Percentiles rank a stretch among this genome's conserved stretches.
These are phyloP conservation scores for Sardinella longiceps DNA, from an alignment of 2,797 vertebrate species.

Conservation along the genomic window DNA sequence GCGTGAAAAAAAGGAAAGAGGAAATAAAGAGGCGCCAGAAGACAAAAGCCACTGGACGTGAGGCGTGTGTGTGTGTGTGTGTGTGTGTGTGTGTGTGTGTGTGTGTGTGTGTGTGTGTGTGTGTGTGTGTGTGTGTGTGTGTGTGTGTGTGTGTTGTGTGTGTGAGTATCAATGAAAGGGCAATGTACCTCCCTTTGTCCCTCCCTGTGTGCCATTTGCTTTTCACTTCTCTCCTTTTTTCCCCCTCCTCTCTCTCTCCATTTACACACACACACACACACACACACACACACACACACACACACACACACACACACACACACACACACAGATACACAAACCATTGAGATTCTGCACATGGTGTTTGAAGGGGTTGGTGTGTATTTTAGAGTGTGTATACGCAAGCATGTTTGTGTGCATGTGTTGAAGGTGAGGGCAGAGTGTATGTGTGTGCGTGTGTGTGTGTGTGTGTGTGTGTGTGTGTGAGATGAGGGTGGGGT, in stretches of 20 bases:
- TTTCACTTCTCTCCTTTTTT: background rate
- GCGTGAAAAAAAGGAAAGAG: no score
- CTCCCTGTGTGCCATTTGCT: slow-evolving; percentile 16
- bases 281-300: slow-evolving; percentile 23
- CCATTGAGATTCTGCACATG: background rate
- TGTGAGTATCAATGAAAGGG: slow-evolving; percentile 4
- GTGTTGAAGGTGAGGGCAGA: background rate
- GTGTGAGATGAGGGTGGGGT: background rate
- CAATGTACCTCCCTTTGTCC: slow-evolving; percentile 10
- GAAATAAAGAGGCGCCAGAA: background rate
- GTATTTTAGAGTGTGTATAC: background rate
- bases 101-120: background rate
- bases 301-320: slow-evolving; percentile 12
- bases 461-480: background rate
- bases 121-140: background rate
- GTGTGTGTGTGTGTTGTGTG: background rate
- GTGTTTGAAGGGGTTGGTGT: background rate
- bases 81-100: slow-evolving; percentile 5
- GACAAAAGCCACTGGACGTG: slow-evolving; percentile 11
- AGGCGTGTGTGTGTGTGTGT: background rate
- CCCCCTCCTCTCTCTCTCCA: background rate
- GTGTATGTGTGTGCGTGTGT: background rate
- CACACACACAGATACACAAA: background rate
- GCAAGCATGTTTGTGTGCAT: background rate
- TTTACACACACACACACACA: slow-evolving; percentile 21